Conservation (phyloP, 2,797 vertebrate species). For the Tenualosa ilisha region DNA sequence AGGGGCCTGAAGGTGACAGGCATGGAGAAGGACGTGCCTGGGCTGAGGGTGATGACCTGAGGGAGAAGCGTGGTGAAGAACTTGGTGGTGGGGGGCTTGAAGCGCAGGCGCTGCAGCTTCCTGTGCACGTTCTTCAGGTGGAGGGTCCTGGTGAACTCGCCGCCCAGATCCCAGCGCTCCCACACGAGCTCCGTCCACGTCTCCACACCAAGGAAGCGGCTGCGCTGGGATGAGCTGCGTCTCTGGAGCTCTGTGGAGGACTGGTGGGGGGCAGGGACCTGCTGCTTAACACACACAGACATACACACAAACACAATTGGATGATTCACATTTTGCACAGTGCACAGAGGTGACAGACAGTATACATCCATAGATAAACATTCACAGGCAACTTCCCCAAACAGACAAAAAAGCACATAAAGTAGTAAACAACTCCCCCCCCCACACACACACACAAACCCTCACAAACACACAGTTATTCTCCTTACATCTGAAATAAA, state of each 20-base stretch:
- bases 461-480: not conserved
- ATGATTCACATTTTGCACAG: not conserved
- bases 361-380: not conserved
- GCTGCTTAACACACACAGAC: constrained; percentile 23
- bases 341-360: not conserved
- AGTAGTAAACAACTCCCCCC: not conserved
- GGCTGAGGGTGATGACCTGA: constrained; percentile 79
- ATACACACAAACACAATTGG: not conserved
- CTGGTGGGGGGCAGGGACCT: constrained; percentile 30
- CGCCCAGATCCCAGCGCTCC: constrained; percentile 81
- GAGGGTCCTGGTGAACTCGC: constrained; percentile 80
- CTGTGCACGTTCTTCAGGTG: constrained; percentile 80
- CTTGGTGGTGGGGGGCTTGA: constrained; percentile 80
- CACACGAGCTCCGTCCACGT: constrained; percentile 78
- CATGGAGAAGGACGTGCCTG: constrained; percentile 82
- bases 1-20: constrained; percentile 84
- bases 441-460: not conserved
- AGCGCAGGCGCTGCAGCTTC: constrained; percentile 82
- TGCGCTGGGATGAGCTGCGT: constrained; percentile 53
- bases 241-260: constrained; percentile 31
- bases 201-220: constrained; percentile 81
- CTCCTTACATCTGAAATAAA: not conserved
- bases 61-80: constrained; percentile 81
- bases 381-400: not conserved
- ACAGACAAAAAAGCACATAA: not conserved